Evolutionary conservation across 2,797 vertebrate species (phyloP).

Genomic region (Botia almorhae): DNA sequence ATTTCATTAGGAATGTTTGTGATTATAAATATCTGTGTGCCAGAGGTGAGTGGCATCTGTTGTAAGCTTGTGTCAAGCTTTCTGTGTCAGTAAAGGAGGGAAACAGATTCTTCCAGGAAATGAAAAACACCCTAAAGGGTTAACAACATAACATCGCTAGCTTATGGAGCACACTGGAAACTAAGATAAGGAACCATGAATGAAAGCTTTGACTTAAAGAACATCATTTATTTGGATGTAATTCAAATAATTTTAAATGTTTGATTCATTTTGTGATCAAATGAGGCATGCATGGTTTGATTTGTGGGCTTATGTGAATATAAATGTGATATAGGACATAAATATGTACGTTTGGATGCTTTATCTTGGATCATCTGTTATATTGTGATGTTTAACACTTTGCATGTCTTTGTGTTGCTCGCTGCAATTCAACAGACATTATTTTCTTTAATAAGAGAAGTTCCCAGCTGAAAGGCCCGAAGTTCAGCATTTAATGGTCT

Average conservation of each 20-base stretch:
- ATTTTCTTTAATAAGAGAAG: conserved; percentile 1
- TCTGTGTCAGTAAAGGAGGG: conserved; percentile 1
- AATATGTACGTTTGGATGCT: neutral
- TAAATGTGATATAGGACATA: no score
- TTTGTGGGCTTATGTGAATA: neutral
- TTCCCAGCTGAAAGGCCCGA: neutral
- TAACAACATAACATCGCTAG: neutral
- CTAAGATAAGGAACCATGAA: neutral
- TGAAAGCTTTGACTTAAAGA: neutral
- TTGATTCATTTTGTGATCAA: neutral
- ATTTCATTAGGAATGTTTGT: conserved; percentile 52
- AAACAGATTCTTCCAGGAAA: conserved; percentile 25
- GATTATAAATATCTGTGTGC: conserved; percentile 55
- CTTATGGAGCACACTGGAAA: neutral
- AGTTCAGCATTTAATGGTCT: conserved; percentile 3
- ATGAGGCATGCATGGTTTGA: neutral
- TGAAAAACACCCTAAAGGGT: conserved; percentile 10
- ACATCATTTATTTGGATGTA: conserved; percentile 1
- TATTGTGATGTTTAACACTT: neutral
- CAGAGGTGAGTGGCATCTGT: conserved; percentile 34
- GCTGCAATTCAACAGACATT: neutral
- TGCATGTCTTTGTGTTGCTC: neutral
- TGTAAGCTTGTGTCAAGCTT: conserved; percentile 21
- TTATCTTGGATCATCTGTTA: neutral
- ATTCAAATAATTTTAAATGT: neutral